phyloP scores from a whole-genome alignment of 2,797 vertebrate species.

The Simalia tracyae region DNA sequence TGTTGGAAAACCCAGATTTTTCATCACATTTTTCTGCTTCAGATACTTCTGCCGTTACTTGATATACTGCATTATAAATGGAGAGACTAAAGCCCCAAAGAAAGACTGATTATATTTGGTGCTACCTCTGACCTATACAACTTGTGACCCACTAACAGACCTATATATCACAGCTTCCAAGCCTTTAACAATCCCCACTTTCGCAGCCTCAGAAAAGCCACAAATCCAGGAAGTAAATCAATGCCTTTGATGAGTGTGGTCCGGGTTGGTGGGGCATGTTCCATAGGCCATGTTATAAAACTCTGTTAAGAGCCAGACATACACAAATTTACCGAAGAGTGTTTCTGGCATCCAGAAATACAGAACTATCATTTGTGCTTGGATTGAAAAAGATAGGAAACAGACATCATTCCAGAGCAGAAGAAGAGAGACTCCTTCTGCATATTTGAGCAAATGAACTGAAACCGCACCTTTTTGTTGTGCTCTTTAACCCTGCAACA shows the following conservation, averaged over 20 bases:
- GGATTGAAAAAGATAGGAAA: background rate
- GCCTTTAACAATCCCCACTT: background rate
- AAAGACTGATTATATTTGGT: background rate
- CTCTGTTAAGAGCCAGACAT: background rate
- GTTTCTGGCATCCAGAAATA: background rate
- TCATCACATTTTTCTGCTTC: background rate
- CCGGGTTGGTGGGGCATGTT: background rate
- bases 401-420: background rate
- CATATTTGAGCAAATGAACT: background rate
- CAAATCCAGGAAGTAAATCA: background rate
- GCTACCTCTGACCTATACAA: background rate
- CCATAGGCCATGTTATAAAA: background rate
- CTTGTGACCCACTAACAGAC: background rate
- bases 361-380: background rate
- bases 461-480: background rate
- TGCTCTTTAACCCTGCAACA: background rate
- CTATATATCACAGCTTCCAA: background rate
- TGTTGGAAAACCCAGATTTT: background rate
- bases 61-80: background rate
- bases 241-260: background rate
- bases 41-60: background rate
- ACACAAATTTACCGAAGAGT: background rate
- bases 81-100: background rate
- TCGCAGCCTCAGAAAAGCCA: background rate
- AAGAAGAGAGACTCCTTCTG: background rate